Base-by-base conservation (phyloP, 1,140 invertebrate species). In the Tenebrio molitor region DNA sequence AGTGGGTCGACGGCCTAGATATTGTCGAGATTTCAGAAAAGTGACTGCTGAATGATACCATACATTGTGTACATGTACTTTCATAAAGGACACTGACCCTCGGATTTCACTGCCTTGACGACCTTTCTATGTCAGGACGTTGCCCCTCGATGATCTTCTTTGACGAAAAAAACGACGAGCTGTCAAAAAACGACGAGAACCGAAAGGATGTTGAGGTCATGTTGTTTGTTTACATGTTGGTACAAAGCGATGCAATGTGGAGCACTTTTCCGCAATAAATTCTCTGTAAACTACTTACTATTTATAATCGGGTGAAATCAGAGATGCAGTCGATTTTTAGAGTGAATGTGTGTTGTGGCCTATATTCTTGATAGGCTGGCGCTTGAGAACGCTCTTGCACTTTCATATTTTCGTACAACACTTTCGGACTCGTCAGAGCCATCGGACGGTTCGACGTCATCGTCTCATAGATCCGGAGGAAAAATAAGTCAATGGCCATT, bases 271-370 rank as follows among this genome's bases (percentile, higher is more conserved):
- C 75, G 67, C 73, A 39, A 72, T 75, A 71, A 72, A 69, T 71
- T 77, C 71, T 73, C 70, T 41, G 33, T 72, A 76, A 72, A 74
- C 73, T 73, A 76, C 72, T 75, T 73, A 76, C 77, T 76, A 74
- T 76, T 73, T 74, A 76, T 78, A 78, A 78, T 75, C 71, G 64
- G 71, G 77, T 73, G 77, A 78, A 78, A 78, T 76, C 75, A 67
- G 53, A 50, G 73, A 73, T 71, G 68, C 67, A 65, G 73, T 71
- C 67, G 46, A 53, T 72, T 72, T 71, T 78, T 74, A 74, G 70
- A 74, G 74, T 72, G 75, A 76, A 78, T 78, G 73, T 78, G 64
- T 78, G 77, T 67, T 78, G 63, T 71, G 76, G 71, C 77, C 77
- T 65, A 76, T 76, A 74, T 78, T 76, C 72, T 33, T 64, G 71